Conservation (phyloP, 2,113 vertebrate genomes). For the Mesembrinibis cayennensis region DNA sequence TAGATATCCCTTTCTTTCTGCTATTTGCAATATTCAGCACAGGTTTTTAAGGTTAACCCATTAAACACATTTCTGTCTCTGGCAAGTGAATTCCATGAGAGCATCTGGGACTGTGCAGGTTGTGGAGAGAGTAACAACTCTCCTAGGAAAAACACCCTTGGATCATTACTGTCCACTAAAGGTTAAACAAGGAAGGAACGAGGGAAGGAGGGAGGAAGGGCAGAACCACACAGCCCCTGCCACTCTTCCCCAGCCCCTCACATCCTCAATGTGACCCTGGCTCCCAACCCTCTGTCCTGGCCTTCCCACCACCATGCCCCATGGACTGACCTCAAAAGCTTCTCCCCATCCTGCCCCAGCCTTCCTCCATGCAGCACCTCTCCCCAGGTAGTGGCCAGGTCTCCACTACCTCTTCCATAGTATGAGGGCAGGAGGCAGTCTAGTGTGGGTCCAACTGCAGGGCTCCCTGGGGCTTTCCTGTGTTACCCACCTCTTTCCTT, state of each 20-base stretch:
- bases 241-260: not conserved
- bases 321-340: not conserved
- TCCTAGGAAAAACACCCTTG: not conserved
- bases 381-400: not conserved
- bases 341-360: not conserved
- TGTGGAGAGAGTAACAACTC: not conserved
- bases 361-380: not conserved
- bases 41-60: not conserved
- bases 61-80: not conserved
- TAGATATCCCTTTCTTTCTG: not conserved
- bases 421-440: not conserved
- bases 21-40: not conserved
- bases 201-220: not conserved
- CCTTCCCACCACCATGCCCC: not conserved
- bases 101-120: not conserved
- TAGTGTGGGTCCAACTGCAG: not conserved
- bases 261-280: accelerated
- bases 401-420: not conserved
- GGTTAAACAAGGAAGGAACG: not conserved
- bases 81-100: not conserved
- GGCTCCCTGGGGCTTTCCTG: not conserved
- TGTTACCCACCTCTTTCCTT: not conserved
- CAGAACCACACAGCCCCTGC: not conserved
- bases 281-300: not conserved
- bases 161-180: not conserved